phyloP scores from a whole-genome alignment of 1,140 invertebrate genomes.

The Anoplolepis gracilipes region DNA sequence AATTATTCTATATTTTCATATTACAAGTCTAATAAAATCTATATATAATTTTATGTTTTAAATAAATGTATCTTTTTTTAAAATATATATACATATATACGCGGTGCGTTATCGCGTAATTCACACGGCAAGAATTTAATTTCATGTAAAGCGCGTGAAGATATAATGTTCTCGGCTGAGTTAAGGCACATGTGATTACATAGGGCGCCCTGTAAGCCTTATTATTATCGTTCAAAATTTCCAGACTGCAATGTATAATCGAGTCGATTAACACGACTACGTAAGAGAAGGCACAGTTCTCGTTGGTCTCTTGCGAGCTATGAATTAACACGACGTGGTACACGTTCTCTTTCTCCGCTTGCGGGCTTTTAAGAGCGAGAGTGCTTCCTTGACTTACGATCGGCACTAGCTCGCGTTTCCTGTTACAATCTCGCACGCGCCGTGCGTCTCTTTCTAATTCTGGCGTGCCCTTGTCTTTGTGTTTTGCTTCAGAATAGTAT shows the following conservation, averaged over 20 bases:
- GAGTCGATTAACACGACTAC: conserved; percentile 14
- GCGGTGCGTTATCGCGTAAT: conserved; percentile 22
- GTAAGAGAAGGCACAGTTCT: conserved; percentile 10
- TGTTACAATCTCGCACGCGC: conserved; percentile 64
- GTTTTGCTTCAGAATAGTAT: conserved; percentile 5
- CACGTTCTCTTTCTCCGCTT: conserved; percentile 59
- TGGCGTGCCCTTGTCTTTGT: conserved; percentile 22
- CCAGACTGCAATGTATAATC: conserved; percentile 13
- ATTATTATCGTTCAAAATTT: conserved; percentile 65
- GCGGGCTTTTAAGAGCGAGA: conserved; percentile 69
- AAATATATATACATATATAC: too few species aligned
- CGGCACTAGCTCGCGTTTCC: conserved; percentile 71
- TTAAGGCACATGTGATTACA: conserved; percentile 56
- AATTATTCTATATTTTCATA: neutral
- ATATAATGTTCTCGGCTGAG: conserved; percentile 44
- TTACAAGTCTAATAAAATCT: neutral
- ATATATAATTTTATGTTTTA: neutral
- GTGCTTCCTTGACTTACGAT: conserved; percentile 77
- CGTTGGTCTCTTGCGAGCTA: conserved; percentile 54
- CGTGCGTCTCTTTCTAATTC: conserved; percentile 33
- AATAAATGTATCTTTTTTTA: neutral
- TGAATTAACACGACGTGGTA: conserved; percentile 62
- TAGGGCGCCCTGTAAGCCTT: conserved; percentile 58
- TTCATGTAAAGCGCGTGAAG: conserved; percentile 21
- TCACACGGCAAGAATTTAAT: conserved; percentile 69